phyloP scores from a whole-genome alignment of 1,140 invertebrate species.

The Rhagoletis zephyria region DNA sequence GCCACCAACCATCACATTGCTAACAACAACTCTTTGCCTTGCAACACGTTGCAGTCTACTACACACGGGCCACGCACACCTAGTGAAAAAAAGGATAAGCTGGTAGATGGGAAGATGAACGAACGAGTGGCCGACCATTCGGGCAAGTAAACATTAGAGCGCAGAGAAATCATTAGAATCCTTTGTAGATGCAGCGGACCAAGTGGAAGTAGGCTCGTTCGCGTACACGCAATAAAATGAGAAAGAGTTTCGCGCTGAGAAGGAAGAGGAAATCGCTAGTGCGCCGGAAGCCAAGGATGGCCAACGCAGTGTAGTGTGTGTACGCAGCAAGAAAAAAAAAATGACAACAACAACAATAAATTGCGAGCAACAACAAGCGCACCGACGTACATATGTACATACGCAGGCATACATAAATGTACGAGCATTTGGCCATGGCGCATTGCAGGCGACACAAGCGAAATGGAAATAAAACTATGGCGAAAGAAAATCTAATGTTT shows the following conservation, averaged over 20 bases:
- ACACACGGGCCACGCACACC: background rate
- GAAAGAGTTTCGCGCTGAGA: background rate
- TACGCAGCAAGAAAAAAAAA: background rate
- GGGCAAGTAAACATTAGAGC: slow-evolving; percentile 31
- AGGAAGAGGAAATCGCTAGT: slow-evolving; percentile 22
- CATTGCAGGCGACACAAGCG: background rate
- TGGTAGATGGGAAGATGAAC: background rate
- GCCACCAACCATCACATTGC: too few species aligned
- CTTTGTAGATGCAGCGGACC: slow-evolving; percentile 1
- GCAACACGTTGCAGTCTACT: background rate
- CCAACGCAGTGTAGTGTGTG: background rate
- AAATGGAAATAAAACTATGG: slow-evolving; percentile 50
- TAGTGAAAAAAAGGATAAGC: background rate
- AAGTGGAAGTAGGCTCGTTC: slow-evolving; percentile 37
- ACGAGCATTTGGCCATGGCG: background rate
- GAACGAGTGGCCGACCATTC: background rate
- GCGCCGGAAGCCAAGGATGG: slow-evolving; percentile 29
- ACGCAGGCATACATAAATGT: background rate
- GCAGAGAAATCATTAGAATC: slow-evolving; percentile 35
- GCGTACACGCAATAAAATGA: slow-evolving; percentile 6
- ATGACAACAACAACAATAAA: slow-evolving; percentile 7
- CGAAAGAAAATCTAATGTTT: slow-evolving; percentile 51
- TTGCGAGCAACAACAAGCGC: background rate
- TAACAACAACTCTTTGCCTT: background rate
- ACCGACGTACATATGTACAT: background rate